Base-by-base conservation (phyloP, 2,113 vertebrate species). In the Tonatia bakeri region DNA sequence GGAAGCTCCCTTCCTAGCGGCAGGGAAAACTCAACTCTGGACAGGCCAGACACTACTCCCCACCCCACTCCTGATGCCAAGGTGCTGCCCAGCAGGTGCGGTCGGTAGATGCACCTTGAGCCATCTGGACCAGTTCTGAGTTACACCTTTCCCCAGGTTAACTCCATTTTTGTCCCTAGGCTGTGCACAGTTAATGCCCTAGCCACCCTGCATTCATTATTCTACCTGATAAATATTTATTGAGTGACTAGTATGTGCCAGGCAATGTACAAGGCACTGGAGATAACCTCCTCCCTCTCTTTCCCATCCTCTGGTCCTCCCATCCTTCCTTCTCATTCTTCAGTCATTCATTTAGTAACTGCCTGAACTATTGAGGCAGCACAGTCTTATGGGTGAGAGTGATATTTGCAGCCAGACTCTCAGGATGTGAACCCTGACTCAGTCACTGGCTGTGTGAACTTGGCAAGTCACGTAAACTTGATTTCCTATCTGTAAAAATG, bases 401-500 rank as follows among this genome's bases (percentile, higher is more conserved):
- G 72, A 7, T 50, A 12, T 70, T 19, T 87, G 40, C 81, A 76
- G 54, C 33, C 33, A 45, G 84, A 77, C 65, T 22, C 24, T 75
- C 59, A 75, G 80, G 84, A 94, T 31, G 4, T 52, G 88, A 87
- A 61, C 33, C 47, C 67, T 89, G 67, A 90, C 22, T 88, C 77
- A 65, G 50, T 28, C 80, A n/a, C 79, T 89, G 40, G 65, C 70
- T 31, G 85, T 36, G 50, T 69, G 94, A 93, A 56, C 67, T 64
- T 88, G 91, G 91, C 65, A 47, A 54, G 65, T 84, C 81, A 33
- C 2, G 2, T 9, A 61, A 84, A 69, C 69, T 28, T 16, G 1
- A 40, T 69, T 77, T 93, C 96, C 94, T 93, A 96, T 94, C 94
- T 96, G 84, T 47, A 69, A 86, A 96, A 96, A 79, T 83, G 73